Evolutionary conservation across 2,113 vertebrate species (phyloP).

Genomic region (Actenoides hombroni): DNA sequence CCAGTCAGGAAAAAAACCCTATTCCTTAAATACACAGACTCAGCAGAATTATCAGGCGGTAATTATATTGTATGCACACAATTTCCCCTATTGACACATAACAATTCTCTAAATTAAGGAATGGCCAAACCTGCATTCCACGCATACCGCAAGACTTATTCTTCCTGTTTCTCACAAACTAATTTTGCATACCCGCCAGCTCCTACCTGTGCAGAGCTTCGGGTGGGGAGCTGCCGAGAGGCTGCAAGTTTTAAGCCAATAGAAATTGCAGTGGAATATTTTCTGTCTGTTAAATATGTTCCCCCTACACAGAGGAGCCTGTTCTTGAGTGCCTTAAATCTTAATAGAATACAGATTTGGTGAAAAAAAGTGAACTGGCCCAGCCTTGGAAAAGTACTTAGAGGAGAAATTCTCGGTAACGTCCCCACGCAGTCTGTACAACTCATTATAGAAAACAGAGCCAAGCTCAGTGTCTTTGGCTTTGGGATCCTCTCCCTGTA

Average conservation of each 20-base stretch:
- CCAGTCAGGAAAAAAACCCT: slow-evolving; percentile 43
- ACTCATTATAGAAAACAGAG: slow-evolving; percentile 41
- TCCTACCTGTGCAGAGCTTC: slow-evolving; percentile 15
- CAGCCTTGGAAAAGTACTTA: slow-evolving; percentile 57
- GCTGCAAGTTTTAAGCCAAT: not conserved
- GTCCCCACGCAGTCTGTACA: slow-evolving; percentile 27
- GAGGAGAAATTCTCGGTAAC: slow-evolving; percentile 18
- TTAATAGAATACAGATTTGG: slow-evolving; percentile 48
- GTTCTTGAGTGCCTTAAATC: slow-evolving; percentile 27
- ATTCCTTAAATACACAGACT: slow-evolving; percentile 67
- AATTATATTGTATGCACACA: slow-evolving; percentile 58
- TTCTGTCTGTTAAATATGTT: slow-evolving; percentile 8
- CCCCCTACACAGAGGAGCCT: slow-evolving; percentile 13
- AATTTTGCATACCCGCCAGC: slow-evolving; percentile 15
- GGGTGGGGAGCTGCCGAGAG: not conserved
- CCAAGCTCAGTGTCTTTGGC: slow-evolving; percentile 41
- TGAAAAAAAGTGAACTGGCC: slow-evolving; percentile 19
- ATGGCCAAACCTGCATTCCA: slow-evolving; percentile 65
- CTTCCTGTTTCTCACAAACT: slow-evolving; percentile 55
- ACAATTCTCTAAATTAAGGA: slow-evolving; percentile 55
- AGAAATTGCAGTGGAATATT: not conserved
- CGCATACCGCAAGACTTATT: slow-evolving; percentile 6
- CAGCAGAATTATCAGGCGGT: slow-evolving; percentile 52
- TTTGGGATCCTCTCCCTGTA: slow-evolving; percentile 33
- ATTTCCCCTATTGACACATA: slow-evolving; percentile 51